These are phyloP conservation scores for Anas bahamensis DNA, from an alignment of 2,797 vertebrate genomes.

Conservation along the genomic window DNA sequence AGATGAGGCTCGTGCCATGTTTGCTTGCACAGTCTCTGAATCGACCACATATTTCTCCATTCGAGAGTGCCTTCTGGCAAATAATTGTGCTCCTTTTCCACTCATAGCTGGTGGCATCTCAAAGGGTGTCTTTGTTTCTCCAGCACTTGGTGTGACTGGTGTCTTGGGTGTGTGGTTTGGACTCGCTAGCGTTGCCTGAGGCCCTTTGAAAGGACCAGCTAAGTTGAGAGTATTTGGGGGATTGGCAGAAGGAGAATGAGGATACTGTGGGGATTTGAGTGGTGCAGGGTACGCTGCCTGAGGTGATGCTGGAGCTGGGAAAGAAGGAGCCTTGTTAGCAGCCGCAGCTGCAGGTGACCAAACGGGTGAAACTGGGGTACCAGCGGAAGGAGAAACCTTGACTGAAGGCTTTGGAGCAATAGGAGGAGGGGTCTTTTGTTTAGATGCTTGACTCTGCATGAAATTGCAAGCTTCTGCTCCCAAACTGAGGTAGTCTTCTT, in stretches of 20 bases:
- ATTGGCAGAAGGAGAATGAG: conserved; percentile 71
- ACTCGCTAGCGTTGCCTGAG: conserved; percentile 72
- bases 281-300: conserved; percentile 41
- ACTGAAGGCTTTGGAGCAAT: conserved; percentile 95
- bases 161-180: conserved; percentile 75
- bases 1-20: conserved; percentile 87
- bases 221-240: conserved; percentile 74
- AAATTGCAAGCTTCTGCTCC: conserved; percentile 99
- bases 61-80: conserved; percentile 95
- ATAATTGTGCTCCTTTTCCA: conserved; percentile 96
- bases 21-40: conserved; percentile 93
- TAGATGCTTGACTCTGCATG: conserved; percentile 86
- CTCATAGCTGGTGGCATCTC: conserved; percentile 91
- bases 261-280: conserved; percentile 53
- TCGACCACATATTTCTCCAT: conserved; percentile 99
- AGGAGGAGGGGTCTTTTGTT: conserved; percentile 94
- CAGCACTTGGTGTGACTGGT: conserved; percentile 79
- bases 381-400: conserved; percentile 75
- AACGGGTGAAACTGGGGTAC: conserved; percentile 84
- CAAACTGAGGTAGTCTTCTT: conserved; percentile 98
- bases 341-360: conserved; percentile 85
- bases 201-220: conserved; percentile 82
- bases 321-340: conserved; percentile 82
- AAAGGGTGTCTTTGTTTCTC: conserved; percentile 80
- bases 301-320: conserved; percentile 82